A percentile compares a stretch with the other conserved stretches of the same genome.
phyloP scores from a whole-genome alignment of 2,113 vertebrate genomes.

The Ibidorhyncha struthersii region DNA sequence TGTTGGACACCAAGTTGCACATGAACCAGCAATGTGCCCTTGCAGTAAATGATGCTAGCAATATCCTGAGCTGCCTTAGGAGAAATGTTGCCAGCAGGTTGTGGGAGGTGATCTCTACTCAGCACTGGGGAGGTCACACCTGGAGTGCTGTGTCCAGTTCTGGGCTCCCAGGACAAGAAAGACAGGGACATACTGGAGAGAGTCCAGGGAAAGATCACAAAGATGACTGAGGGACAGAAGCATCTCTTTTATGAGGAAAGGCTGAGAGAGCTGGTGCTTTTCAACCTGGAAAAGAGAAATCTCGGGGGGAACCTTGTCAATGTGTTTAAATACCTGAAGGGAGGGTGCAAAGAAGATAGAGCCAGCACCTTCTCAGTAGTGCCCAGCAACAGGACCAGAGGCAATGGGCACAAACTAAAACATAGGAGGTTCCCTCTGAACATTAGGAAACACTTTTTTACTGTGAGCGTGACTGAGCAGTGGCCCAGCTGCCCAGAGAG shows the following conservation, averaged over 20 bases:
- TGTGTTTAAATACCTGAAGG: neutral
- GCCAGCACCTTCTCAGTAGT: neutral
- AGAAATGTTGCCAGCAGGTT: neutral
- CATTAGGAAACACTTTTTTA: neutral
- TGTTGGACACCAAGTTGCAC: neutral
- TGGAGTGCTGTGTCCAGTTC: neutral
- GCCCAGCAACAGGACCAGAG: neutral
- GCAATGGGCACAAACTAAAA: neutral
- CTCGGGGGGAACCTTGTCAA: neutral
- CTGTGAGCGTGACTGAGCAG: neutral
- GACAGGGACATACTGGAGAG: neutral
- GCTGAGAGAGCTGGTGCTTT: neutral
- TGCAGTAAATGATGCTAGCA: neutral
- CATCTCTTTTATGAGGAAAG: neutral
- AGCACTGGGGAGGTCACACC: neutral
- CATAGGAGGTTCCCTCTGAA: neutral
- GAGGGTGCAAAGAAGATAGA: neutral
- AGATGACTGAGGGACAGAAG: neutral
- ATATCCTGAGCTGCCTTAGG: neutral
- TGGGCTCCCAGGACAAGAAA: neutral
- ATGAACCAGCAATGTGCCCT: neutral
- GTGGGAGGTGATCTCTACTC: neutral
- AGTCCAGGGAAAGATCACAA: neutral
- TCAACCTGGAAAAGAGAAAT: neutral
- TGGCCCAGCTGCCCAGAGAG: neutral